Evolutionary conservation across 2,888 invertebrate species (phyloP), one percentile per base, ranked within the genome.

Genomic region (Zygothrica quintamaculata): DNA sequence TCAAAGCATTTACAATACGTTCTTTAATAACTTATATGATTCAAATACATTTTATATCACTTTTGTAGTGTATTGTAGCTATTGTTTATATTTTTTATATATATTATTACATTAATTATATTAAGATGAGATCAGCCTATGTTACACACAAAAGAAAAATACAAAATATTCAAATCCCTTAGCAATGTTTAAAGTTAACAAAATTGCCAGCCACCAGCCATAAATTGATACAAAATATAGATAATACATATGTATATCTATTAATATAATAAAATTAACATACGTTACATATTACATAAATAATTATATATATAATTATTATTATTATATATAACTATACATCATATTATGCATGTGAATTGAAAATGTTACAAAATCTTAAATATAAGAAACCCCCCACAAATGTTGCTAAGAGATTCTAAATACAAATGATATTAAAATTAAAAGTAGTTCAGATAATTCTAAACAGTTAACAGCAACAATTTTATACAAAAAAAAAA

Each of bases 1-100:
- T 78, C 72, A 15, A 66, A 67, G 65, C 73, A 85, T 72, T 85
- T 72, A 85, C 58, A 71, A 51, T 65, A 50, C 29, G 34, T 67
- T 71, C 43, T 60, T 70, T 57, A 47, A 66, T 55, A 36, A 48
- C 52, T 43, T 58, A 11, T 58, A 11, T 61, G 37, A 60, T 44
- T 42, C 16, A 4, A 33, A 51, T n/a, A n/a, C n/a, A 48, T 73
- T 15, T 44, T 60, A 8, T 37, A 55, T 57, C 71, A 74, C 64
- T 48, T n/a, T 59, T 62, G 65, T 72, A 77, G 72, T 31, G 44
- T 77, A 64, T 33, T 52, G 56, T 75, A 51, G 39, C 46, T 57
- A 40, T 40, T 51, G 40, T 64, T 46, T 46, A 31, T 39, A 50
- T 58, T 68, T 52, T 39, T 64, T 58, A 37, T 13, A 53, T 37